Base-by-base conservation (phyloP, 2,888 invertebrate genomes). In the Tetropium fuscum region DNA sequence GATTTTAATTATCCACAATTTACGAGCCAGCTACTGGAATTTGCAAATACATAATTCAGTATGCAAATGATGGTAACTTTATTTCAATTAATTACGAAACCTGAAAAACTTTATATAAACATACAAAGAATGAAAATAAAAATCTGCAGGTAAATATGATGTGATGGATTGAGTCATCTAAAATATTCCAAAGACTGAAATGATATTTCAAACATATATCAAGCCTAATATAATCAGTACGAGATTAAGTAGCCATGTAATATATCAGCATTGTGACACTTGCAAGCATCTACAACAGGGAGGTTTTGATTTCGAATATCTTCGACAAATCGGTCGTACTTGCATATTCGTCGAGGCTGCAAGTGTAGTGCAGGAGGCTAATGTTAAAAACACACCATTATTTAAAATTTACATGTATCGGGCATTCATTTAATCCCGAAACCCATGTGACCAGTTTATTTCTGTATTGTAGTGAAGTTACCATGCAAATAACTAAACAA, bases 241-340 rank as follows among this genome's bases (percentile, higher is more conserved):
- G 58, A 63, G 63, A 47, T 48, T 56, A 63, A 63, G 57, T 55
- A 53, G 49, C 40, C 56, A 22, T 49, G 48, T 44, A 25, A 59
- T 63, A 59, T 41, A 32, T 63, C 56, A 63, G 34, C 48, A 25
- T 55, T 58, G 54, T 56, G 62, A 56, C 55, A 58, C 47, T 47
- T 53, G 38, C 30, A 19, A 56, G 10, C 30, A 30, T 43, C 43
- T 57, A 18, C 56, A 19, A 41, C 55, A 15, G 48, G 22, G 48
- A 48, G 36, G 36, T 48, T 48, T 48, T 48, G n/a, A 20, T 36
- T 13, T 36, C 22, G 19, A 36, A 47, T 36, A 62, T 53, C 57
- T 40, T 51, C 44, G 64, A 59, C 64, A 64, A 64, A 64, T 64
- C 61, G 59, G 40, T 58, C 58, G 57, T 60, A 49, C 41, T 22